phyloP scores from a whole-genome alignment of 2,888 invertebrate genomes.

The Melinaea marsaeus region DNA sequence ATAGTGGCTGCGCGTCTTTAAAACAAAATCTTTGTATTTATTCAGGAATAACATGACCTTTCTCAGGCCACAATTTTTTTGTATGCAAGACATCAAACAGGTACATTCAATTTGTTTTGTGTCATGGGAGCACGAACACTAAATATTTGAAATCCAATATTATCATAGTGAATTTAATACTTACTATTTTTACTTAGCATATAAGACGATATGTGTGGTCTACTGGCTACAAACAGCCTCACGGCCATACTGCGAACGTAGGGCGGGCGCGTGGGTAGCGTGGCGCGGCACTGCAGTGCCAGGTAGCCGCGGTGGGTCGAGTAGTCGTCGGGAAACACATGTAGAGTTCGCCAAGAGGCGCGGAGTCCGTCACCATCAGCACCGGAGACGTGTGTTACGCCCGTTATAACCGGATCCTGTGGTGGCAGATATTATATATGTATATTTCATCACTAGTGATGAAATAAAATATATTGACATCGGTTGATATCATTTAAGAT shows the following conservation, averaged over 20 bases:
- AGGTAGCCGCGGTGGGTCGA: conserved; percentile 63
- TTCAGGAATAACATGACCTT: no score
- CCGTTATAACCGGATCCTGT: conserved; percentile 66
- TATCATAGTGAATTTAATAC: no score
- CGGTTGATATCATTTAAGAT: no score
- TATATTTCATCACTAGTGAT: background rate
- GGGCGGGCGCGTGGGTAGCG: conserved; percentile 58
- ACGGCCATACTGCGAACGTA: conserved; percentile 66
- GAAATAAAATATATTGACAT: no score
- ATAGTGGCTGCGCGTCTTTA: no score
- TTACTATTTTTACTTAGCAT: conserved; percentile 75
- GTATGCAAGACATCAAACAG: no score
- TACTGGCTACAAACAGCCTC: conserved; percentile 61
- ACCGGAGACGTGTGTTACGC: conserved; percentile 60
- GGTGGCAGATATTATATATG: background rate
- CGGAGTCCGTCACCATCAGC: conserved; percentile 66
- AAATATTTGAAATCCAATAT: no score
- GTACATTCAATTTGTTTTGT: no score
- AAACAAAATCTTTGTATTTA: no score
- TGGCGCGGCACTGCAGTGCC: conserved; percentile 64
- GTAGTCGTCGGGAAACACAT: conserved; percentile 67
- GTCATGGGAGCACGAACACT: no score
- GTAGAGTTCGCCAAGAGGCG: conserved; percentile 68
- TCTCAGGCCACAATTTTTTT: no score
- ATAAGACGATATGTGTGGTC: conserved; percentile 69